Base-by-base conservation (phyloP, 1,140 invertebrate genomes). In the Myzus persicae region DNA sequence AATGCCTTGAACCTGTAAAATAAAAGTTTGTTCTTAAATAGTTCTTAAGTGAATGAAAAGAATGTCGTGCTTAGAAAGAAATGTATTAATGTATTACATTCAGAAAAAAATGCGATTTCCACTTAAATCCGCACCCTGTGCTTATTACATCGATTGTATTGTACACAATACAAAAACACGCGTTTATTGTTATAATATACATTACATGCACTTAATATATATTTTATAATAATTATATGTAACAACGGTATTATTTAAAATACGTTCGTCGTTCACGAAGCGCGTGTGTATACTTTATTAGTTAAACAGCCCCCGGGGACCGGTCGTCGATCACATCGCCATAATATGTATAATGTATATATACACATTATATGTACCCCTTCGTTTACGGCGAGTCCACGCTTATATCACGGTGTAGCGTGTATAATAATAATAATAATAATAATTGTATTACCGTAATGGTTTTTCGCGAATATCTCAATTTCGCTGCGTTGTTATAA, bases 391-490 rank as follows among this genome's bases (percentile, higher is more conserved):
- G 22, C 48, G 36, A 38, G 22, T 40, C 48, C 22, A 22, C 6
- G 36, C 22, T 48, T 54, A 59, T 90, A 85, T 84, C 26, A 93
- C 36, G 90, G n/a, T 22, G 44, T 22, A 24, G 46, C 51, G 48
- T 51, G 24, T 48, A 48, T 18, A 48, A 48, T 46, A 46, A 46
- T 51, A 51, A 26, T 44, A 42, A 44, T 48, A 93, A 26, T 44
- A 42, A 44, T 87, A 93, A 93, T 93, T 40, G 91, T 38, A 82
- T 93, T 93, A 93, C 91, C 76, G 76, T 93, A 93, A 93, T 85
- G 91, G 81, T 93, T 93, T 93, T 85, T 85, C 91, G 46, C 24
- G 46, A 93, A 85, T 84, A 84, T 93, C 91, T 93, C 91, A 93
- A 93, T 93, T 85, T 93, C 81, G 46, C n/a, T 31, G 59, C 81